Conservation (phyloP, 2,113 vertebrate species). For the Tautogolabrus adspersus region DNA sequence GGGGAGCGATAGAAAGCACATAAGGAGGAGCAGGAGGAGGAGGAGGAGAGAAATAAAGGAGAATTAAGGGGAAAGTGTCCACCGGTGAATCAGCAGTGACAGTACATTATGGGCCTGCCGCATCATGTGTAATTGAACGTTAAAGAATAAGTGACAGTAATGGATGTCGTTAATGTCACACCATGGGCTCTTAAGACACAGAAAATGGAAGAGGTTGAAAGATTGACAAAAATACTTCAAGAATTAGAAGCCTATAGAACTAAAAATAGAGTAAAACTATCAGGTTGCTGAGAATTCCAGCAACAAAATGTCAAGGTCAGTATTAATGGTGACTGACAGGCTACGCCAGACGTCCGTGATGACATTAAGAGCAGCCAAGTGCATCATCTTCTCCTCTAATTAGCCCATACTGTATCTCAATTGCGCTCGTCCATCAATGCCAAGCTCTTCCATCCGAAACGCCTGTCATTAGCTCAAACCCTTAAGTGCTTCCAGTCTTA, state of each 20-base stretch:
- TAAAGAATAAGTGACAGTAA: conserved; percentile 56
- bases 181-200: conserved; percentile 10
- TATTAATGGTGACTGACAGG: conserved; percentile 57
- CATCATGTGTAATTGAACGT: conserved; percentile 52
- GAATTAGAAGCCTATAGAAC: neutral
- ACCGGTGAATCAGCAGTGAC: conserved; percentile 85
- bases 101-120: conserved; percentile 65
- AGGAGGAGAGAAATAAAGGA: conserved; percentile 50
- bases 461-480: conserved; percentile 53
- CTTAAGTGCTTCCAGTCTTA: conserved; percentile 10
- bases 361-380: conserved; percentile 53
- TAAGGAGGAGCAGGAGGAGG: conserved; percentile 45
- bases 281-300: conserved; percentile 1
- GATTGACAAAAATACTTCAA: conserved; percentile 12
- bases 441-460: conserved; percentile 48
- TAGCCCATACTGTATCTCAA: conserved; percentile 56
- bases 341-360: conserved; percentile 20
- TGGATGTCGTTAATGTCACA: conserved; percentile 43
- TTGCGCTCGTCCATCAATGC: conserved; percentile 71
- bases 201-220: conserved; percentile 6
- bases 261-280: neutral
- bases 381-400: conserved; percentile 68
- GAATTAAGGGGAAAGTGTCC: conserved; percentile 74
- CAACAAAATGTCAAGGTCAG: conserved; percentile 63
- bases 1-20: conserved; percentile 49